phyloP scores from a whole-genome alignment of 2,888 invertebrate genomes.

The Geophilus truncorum region DNA sequence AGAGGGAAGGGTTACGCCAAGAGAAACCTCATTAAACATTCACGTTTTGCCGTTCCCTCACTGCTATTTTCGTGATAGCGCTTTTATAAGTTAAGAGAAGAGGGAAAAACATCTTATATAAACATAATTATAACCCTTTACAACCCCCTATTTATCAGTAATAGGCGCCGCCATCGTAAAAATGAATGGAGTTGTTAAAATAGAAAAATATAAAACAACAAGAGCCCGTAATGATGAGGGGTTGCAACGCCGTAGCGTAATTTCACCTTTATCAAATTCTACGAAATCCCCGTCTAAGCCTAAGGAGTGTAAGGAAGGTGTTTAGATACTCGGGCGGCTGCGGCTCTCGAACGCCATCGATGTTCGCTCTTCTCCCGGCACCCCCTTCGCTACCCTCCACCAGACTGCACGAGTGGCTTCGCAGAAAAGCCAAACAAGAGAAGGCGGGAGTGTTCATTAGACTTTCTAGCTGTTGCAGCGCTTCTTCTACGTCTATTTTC shows the following conservation, averaged over 20 bases:
- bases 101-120: background rate
- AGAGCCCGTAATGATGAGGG: background rate
- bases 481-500: background rate
- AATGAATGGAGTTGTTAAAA: background rate
- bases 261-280: background rate
- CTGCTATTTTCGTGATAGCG: slow-evolving; percentile 1
- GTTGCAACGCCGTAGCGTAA: background rate
- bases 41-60: background rate
- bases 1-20: background rate
- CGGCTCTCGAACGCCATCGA: background rate
- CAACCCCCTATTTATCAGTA: background rate
- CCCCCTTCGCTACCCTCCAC: background rate
- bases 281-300: background rate
- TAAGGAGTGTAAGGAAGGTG: slow-evolving; percentile 1
- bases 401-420: slow-evolving; percentile 5
- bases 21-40: slow-evolving; percentile 1
- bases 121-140: slow-evolving; percentile 12
- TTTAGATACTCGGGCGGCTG: background rate
- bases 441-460: background rate
- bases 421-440: slow-evolving; percentile 3
- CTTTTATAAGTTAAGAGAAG: too few relatives aligned
- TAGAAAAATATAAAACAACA: background rate
- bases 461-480: background rate
- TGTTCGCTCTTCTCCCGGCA: background rate
- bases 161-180: background rate